Conservation (phyloP, 2,888 invertebrate genomes). For the Kuschelorhynchus macadamiae region DNA sequence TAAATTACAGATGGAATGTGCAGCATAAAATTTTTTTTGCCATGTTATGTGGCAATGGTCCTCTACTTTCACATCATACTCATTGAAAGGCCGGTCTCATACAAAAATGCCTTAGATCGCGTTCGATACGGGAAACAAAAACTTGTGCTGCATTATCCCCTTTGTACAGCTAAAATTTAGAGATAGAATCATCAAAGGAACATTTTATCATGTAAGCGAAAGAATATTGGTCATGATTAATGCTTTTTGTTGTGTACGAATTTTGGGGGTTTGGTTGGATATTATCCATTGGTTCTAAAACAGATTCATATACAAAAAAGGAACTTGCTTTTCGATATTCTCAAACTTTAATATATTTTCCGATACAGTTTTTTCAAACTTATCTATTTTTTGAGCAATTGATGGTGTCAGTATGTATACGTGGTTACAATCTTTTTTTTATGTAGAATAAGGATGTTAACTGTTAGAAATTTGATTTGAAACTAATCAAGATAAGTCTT, state of each 20-base stretch:
- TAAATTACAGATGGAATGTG: conserved; percentile 17
- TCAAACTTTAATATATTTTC: conserved; percentile 44
- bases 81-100: neutral
- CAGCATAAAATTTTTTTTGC: conserved; percentile 4
- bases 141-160: conserved; percentile 10
- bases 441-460: no score
- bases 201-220: conserved; percentile 28
- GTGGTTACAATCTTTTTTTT: conserved; percentile 25
- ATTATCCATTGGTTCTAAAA: conserved; percentile 38
- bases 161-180: neutral
- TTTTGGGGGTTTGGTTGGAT: conserved; percentile 29
- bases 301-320: conserved; percentile 47
- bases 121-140: conserved; percentile 7
- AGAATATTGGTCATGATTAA: neutral
- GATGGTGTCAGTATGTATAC: neutral
- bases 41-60: neutral
- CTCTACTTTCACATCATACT: neutral
- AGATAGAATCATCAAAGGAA: conserved; percentile 11
- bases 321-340: conserved; percentile 40
- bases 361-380: no score
- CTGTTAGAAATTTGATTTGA: no score
- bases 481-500: no score
- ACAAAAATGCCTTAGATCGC: conserved; percentile 8
- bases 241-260: conserved; percentile 21
- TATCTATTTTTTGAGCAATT: neutral